Percentiles rank a stretch among this genome's conserved stretches.
Evolutionary conservation across 2,113 vertebrate species (phyloP).

Genomic region (Cyprinus carpio): DNA sequence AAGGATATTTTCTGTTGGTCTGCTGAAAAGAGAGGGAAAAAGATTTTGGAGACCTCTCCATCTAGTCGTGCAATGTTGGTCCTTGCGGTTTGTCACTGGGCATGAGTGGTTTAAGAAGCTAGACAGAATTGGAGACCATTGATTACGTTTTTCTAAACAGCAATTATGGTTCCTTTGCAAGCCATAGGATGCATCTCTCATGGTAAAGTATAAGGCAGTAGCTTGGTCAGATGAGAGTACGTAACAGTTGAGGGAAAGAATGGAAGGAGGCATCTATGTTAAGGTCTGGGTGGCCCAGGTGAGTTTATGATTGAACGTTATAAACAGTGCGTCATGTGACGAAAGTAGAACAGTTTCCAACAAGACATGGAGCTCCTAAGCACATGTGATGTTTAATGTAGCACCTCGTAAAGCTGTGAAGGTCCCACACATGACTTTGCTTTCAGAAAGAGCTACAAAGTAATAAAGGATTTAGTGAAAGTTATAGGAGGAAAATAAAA

Average conservation of each 20-base stretch:
- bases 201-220: slow-evolving; percentile 46
- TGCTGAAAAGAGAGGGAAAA: not conserved
- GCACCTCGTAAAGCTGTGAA: slow-evolving; percentile 31
- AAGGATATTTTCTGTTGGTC: not conserved
- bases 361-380: slow-evolving; percentile 3
- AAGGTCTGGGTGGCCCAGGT: slow-evolving; percentile 45
- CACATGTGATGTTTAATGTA: slow-evolving; percentile 20
- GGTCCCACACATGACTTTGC: slow-evolving; percentile 32
- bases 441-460: slow-evolving; percentile 33
- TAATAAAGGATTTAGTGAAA: slow-evolving; percentile 31
- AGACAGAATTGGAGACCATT: slow-evolving; percentile 54
- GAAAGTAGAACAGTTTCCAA: slow-evolving; percentile 21
- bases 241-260: slow-evolving; percentile 19
- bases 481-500: not conserved
- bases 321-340: slow-evolving; percentile 27
- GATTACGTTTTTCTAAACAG: slow-evolving; percentile 63
- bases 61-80: not conserved
- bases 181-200: slow-evolving; percentile 47
- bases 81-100: slow-evolving; percentile 55
- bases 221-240: slow-evolving; percentile 46
- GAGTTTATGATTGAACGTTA: slow-evolving; percentile 29
- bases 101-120: slow-evolving; percentile 44
- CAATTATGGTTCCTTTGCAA: slow-evolving; percentile 62
- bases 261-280: slow-evolving; percentile 9
- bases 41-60: not conserved